Conservation (phyloP, 2,888 invertebrate species). For the Elegia similella region DNA sequence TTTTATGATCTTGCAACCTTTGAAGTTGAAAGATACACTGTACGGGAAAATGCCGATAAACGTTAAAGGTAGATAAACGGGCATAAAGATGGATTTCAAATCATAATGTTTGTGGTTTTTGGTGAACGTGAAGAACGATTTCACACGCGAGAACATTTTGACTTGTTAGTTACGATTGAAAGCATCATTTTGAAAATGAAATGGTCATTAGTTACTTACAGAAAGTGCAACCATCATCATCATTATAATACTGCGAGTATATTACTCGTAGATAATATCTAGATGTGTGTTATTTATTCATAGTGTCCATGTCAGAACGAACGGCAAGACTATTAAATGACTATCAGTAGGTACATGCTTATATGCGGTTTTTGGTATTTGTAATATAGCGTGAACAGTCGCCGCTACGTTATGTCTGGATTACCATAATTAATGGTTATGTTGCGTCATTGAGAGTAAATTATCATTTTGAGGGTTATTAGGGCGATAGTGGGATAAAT, state of each 20-base stretch:
- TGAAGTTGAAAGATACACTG: conserved; percentile 31
- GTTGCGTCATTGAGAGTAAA: too few species aligned
- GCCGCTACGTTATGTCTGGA: background rate
- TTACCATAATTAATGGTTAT: too few species aligned
- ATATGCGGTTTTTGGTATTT: conserved; percentile 8
- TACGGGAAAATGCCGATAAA: conserved; percentile 38
- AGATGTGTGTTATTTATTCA: conserved; percentile 32
- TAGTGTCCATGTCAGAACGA: conserved; percentile 24
- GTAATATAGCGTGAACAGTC: background rate
- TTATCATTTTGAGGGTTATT: too few species aligned
- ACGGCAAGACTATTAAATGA: conserved; percentile 29
- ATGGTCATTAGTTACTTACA: conserved; percentile 6
- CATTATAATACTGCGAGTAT: conserved; percentile 22
- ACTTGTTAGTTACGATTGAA: background rate
- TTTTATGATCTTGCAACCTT: conserved; percentile 2
- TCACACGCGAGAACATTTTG: conserved; percentile 13
- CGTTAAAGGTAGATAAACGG: conserved; percentile 31
- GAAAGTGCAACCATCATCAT: conserved; percentile 8
- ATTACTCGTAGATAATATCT: conserved; percentile 22
- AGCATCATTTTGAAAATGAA: background rate
- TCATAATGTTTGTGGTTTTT: background rate
- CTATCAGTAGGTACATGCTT: conserved; percentile 19
- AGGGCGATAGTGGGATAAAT: too few species aligned
- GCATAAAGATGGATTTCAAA: conserved; percentile 21
- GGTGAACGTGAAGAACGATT: conserved; percentile 9